phyloP scores from a whole-genome alignment of 2,797 vertebrate species.

The Microctenopoma steveboyesi region DNA sequence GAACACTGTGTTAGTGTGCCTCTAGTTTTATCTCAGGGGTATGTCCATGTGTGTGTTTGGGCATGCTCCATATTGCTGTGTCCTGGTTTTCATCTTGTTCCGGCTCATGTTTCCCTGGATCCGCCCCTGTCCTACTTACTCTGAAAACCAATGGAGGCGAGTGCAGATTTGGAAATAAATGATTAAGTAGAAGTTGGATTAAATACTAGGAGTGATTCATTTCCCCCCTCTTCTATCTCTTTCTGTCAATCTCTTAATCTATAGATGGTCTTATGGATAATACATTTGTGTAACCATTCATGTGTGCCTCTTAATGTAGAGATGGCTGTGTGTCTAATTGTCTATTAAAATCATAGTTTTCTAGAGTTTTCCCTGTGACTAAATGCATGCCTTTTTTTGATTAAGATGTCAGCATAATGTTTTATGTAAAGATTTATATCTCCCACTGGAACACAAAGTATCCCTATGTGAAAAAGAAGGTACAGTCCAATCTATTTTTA shows the following conservation, averaged over 20 bases:
- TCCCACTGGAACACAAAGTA: background rate
- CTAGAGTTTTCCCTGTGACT: too few species aligned
- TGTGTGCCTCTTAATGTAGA: too few species aligned
- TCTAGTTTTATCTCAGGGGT: slow-evolving; percentile 45
- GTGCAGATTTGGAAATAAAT: slow-evolving; percentile 70
- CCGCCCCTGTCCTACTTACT: slow-evolving; percentile 76
- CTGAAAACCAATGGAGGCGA: slow-evolving; percentile 50
- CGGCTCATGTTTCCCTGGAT: slow-evolving; percentile 56
- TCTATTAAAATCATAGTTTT: too few species aligned
- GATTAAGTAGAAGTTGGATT: slow-evolving; percentile 66
- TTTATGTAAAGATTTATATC: background rate
- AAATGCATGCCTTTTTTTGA: too few species aligned
- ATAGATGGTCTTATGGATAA: too few species aligned
- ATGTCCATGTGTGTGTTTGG: slow-evolving; percentile 46
- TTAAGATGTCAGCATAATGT: background rate
- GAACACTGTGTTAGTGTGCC: slow-evolving; percentile 56
- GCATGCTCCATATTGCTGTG: slow-evolving; percentile 66
- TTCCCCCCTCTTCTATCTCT: too few species aligned
- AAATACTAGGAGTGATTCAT: slow-evolving; percentile 29
- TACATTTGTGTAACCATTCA: too few species aligned
- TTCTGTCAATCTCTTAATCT: too few species aligned
- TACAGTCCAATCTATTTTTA: slow-evolving; percentile 24
- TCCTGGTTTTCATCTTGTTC: slow-evolving; percentile 71
- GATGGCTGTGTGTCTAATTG: too few species aligned
- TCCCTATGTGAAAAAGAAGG: background rate